Base-by-base conservation (phyloP, 2,797 vertebrate species). In the Brachyrhaphis roseni region DNA sequence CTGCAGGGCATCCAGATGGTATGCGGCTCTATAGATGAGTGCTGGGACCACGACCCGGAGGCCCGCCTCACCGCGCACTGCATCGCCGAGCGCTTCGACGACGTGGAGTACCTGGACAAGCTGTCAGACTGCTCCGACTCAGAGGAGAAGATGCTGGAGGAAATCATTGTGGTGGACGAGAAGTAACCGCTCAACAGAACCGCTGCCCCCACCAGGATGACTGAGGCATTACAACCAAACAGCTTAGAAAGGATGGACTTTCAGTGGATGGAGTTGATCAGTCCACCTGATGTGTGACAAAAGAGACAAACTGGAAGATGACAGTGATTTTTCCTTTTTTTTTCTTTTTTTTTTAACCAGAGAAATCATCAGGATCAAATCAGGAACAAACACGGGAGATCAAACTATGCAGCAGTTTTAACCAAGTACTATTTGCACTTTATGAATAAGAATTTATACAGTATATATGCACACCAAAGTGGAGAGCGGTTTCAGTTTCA, bases 41-140 rank as follows among this genome's bases (percentile, higher is more conserved):
- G 98, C 90, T 99, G 98, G 98, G 98, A 99, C 91, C 97, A 98
- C 0, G 98, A 99, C 93, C 97, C 98, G 0, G 98, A 99, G 92
- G 98, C 98, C 46, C 96, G 98, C 5, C 97, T 99, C 70, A 99
- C 98, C 0, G 97, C 98, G 0, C 97, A 98, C 91, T 99, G 98
- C 2, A 96, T 99, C 0, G 97, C 95, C 0, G 98, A 99, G 92
- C 96, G 98, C 87, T 97, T 99, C 91, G 91, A 92, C 0, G 97
- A 97, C 86, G 93, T 98, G 86, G 96, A 96, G 78, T 94, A 96
- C 79, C 93, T 97, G 39, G 96, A 98, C 94, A 95, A 96, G 88
- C 95, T 98, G 78, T 98, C 97, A 0, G 95, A 95, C 0, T 95
- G 96, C 90, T 97, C 97, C 83, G 96, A 96, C 86, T 97, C 97